Evolutionary conservation across 2,797 vertebrate species (phyloP).

Genomic region (Crocodylus rhombifer): DNA sequence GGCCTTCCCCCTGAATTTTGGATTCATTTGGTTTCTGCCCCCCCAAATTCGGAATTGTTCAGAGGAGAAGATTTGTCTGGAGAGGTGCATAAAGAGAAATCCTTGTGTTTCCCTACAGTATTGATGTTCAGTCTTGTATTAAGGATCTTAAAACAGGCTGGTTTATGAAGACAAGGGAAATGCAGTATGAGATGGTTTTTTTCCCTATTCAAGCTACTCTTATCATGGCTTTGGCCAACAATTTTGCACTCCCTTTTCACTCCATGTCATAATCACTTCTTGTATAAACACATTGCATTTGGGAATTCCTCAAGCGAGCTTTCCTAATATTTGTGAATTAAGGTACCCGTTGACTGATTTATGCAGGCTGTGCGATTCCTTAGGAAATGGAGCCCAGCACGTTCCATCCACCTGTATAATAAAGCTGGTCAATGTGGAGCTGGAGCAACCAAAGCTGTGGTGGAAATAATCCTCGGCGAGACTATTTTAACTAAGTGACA

Average conservation of each 20-base stretch:
- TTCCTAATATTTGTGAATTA: slow-evolving; percentile 63
- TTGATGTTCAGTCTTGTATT: neutral
- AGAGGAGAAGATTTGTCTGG: neutral
- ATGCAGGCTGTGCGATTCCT: slow-evolving; percentile 43
- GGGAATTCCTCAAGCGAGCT: slow-evolving; percentile 57
- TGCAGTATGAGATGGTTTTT: slow-evolving; percentile 45
- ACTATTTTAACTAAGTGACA: slow-evolving; percentile 25
- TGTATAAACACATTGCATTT: slow-evolving; percentile 68
- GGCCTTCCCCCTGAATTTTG: neutral
- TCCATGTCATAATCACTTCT: slow-evolving; percentile 51
- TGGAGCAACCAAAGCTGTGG: neutral
- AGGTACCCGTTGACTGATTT: slow-evolving; percentile 77
- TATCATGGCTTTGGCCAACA: slow-evolving; percentile 9
- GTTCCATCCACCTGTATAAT: slow-evolving; percentile 65
- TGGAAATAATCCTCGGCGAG: slow-evolving; percentile 28
- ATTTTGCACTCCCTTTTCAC: slow-evolving; percentile 44
- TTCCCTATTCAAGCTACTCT: slow-evolving; percentile 31
- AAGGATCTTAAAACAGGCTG: slow-evolving; percentile 15
- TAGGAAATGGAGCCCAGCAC: slow-evolving; percentile 68
- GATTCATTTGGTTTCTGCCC: neutral
- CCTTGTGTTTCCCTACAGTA: neutral
- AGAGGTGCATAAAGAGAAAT: no score
- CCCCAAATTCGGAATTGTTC: neutral
- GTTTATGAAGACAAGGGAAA: slow-evolving; percentile 37
- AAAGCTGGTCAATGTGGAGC: slow-evolving; percentile 48